phyloP scores from a whole-genome alignment of 2,888 invertebrate species.

The Acrobasis repandana region DNA sequence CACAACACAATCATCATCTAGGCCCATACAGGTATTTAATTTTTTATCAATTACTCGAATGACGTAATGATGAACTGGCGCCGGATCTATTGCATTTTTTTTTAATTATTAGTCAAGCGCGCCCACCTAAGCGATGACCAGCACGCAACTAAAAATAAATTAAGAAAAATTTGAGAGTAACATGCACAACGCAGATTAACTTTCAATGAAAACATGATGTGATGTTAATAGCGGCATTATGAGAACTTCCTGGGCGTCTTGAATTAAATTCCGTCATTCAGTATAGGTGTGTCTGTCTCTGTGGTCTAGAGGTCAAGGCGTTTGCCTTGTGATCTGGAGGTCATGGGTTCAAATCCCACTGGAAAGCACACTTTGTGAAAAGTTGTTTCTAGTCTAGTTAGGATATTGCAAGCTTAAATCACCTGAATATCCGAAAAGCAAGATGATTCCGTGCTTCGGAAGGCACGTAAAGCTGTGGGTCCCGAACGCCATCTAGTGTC shows the following conservation, averaged over 20 bases:
- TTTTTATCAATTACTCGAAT: slow-evolving; percentile 32
- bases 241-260: background rate
- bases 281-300: background rate
- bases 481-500: too few species aligned
- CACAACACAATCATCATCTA: slow-evolving; percentile 35
- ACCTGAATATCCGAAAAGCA: too few species aligned
- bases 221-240: background rate
- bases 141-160: slow-evolving; percentile 12
- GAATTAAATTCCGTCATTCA: too few species aligned
- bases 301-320: too few species aligned
- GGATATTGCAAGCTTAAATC: too few species aligned
- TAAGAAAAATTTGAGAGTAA: background rate
- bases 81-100: slow-evolving; percentile 39
- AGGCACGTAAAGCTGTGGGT: too few species aligned
- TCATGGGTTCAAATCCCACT: too few species aligned
- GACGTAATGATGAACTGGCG: slow-evolving; percentile 38
- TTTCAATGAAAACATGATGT: background rate
- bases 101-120: slow-evolving; percentile 37
- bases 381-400: too few species aligned
- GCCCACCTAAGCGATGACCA: slow-evolving; percentile 36
- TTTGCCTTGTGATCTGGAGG: too few species aligned
- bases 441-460: too few species aligned
- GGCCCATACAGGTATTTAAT: slow-evolving; percentile 31
- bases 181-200: slow-evolving; percentile 4
- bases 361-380: too few species aligned